Evolutionary conservation across 2,113 vertebrate genomes (phyloP).

Genomic region (Rattus rattus): DNA sequence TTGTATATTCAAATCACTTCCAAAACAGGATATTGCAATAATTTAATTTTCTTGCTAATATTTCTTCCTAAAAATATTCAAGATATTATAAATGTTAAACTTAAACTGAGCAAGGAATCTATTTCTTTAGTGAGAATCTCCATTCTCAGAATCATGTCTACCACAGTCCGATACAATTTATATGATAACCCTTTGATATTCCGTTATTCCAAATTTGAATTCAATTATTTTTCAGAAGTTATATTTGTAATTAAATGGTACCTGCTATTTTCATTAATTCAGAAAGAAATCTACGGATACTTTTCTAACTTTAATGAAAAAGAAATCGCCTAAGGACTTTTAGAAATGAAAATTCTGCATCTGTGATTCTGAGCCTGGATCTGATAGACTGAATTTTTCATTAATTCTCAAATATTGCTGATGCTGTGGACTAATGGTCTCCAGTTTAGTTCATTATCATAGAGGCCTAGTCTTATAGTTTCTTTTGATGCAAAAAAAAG

Average conservation of each 20-base stretch:
- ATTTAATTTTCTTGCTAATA: conserved; percentile 5
- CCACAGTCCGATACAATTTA: neutral
- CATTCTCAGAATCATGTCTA: neutral
- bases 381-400: neutral
- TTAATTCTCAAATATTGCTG: neutral
- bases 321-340: neutral
- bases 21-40: conserved; percentile 38
- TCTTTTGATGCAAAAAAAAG: neutral
- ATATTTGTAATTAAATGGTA: neutral
- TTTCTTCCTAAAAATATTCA: conserved; percentile 17
- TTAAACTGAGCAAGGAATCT: neutral
- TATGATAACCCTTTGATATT: neutral
- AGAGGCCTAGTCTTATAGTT: neutral
- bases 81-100: neutral
- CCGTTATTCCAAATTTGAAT: neutral
- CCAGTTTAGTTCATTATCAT: neutral
- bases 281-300: neutral
- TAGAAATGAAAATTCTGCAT: conserved; percentile 17
- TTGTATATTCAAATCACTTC: conserved; percentile 46
- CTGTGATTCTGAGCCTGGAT: neutral
- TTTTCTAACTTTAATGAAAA: conserved; percentile 38
- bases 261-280: neutral
- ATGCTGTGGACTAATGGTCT: neutral
- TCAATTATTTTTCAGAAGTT: conserved; percentile 30
- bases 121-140: neutral